Conservation (phyloP, 2,113 vertebrate genomes). For the Manacus vitellinus region DNA sequence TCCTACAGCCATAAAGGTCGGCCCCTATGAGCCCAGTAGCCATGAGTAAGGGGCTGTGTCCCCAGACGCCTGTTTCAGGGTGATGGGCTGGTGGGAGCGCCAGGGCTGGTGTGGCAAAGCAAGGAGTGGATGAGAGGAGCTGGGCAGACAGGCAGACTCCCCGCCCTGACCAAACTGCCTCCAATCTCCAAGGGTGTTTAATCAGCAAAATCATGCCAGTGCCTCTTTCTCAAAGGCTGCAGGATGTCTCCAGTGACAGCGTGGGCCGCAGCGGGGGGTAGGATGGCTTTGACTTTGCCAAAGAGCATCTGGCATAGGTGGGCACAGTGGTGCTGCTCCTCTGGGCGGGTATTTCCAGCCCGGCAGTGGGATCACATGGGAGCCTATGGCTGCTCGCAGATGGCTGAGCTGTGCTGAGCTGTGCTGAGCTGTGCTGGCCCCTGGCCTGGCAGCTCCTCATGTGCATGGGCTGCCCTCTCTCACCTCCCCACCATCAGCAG, state of each 20-base stretch:
- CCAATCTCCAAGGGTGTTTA: background rate
- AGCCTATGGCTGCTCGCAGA: background rate
- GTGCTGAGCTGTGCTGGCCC: background rate
- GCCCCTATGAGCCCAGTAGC: no score
- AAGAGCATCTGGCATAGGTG: background rate
- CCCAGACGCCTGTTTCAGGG: background rate
- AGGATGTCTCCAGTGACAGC: background rate
- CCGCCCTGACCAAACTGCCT: background rate
- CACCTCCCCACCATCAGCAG: background rate
- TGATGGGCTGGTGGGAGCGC: background rate
- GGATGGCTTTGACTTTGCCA: background rate
- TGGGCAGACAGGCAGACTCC: background rate
- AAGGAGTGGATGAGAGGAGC: background rate
- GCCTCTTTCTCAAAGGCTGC: background rate
- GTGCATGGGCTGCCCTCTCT: background rate
- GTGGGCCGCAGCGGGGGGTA: background rate
- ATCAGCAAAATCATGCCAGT: background rate
- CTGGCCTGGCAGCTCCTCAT: background rate
- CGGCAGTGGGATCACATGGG: fast-evolving
- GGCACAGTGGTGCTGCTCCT: fast-evolving
- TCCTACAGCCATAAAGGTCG: background rate
- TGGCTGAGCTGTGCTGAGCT: fast-evolving
- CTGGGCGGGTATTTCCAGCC: background rate
- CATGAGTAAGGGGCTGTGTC: fast-evolving
- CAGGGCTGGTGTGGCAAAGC: background rate